Evolutionary conservation across 2,888 invertebrate species (phyloP), one percentile per base, ranked within the genome.

Genomic region (Amiota mariae): DNA sequence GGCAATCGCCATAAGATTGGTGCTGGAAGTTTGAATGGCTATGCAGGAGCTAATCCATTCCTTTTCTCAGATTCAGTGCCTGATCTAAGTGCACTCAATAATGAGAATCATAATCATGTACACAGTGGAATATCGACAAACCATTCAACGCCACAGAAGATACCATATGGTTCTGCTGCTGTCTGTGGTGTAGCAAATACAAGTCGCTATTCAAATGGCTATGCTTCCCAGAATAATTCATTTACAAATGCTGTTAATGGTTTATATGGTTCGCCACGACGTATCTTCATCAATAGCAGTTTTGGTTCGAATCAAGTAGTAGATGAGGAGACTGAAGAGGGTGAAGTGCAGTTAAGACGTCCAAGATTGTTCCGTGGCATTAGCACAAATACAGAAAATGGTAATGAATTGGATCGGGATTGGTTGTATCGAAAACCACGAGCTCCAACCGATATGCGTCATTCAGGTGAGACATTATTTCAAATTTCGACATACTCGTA

Each of bases 1-100:
- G 91, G 91, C 71, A 74, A 80, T 0, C 91, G 91, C 87, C 87
- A 91, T 74, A 89, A 91, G 80, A 90, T 91, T 63, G 87, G 85
- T 9, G 82, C 88, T 8, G 87, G 89, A 48, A 87, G 87, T 72
- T 79, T 87, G 8, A 86, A 82, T 74, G 87, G 90, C 77, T 86
- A 91, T 84, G 87, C 81, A 47, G 87, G 89, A 59, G 84, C 84
- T 47, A 90, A 89, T 85, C 89, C 89, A 73, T 90, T 90, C 80
- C 79, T 89, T 61, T 89, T 90, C 77, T 89, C 89, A 59, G 90
- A 90, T 68, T 90, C 90, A 0, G 90, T 90, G 59, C 90, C 90
- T 13, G 90, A 90, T 81, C 81, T 90, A 78, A 90, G 89, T 74
- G 87, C 87, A 4, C 73, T 90, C 48, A 89, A 87, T 72, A 90